Base-by-base conservation (phyloP, 2,113 vertebrate species). In the Corythoichthys haematopterus region DNA sequence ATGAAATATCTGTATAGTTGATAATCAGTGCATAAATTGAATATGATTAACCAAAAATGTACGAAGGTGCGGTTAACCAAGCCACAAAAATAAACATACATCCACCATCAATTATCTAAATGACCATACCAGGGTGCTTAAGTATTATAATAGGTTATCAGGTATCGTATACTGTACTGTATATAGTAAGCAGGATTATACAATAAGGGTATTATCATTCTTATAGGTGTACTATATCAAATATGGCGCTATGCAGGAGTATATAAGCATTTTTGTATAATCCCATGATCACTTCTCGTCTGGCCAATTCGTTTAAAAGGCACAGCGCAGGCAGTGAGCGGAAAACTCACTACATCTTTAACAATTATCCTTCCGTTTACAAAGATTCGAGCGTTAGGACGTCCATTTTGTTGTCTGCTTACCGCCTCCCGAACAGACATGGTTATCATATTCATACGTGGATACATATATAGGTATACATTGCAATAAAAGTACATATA, bases 381-480 rank as follows among this genome's bases (percentile, higher is more conserved):
- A 62, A 60, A 60, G 69, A 45, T 62, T 69, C 50, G 9, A 40
- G 60, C 20, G 3, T 45, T 58, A 46, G 57, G 33, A 51, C n/a
- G 43, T 65, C 35, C 65, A 47, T 3, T 56, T 59, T 16, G 43
- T 13, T n/a, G 64, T 33, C 77, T 60, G 70, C 76, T 71, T 79
- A 72, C 83, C 61, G 66, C 73, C 80, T 68, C 68, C 64, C 70
- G 69, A 65, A 73, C 71, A 75, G 77, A 80, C 85, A 89, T 84
- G 73, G 77, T 85, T 82, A 80, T 84, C 83, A 91, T 90, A 91
- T 84, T 91, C 83, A 87, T 91, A 92, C 88, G 91, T 88, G 88
- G 84, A 88, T 92, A 92, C 89, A 89, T 90, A 88, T 88, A 90
- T 79, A 90, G 90, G 89, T 92, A 92, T 92, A 92, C 89, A 91